A percentile compares a stretch with the other conserved stretches of the same genome.
phyloP scores from a whole-genome alignment of 1,140 invertebrate species.

The Hyposmocoma kahamanoa region DNA sequence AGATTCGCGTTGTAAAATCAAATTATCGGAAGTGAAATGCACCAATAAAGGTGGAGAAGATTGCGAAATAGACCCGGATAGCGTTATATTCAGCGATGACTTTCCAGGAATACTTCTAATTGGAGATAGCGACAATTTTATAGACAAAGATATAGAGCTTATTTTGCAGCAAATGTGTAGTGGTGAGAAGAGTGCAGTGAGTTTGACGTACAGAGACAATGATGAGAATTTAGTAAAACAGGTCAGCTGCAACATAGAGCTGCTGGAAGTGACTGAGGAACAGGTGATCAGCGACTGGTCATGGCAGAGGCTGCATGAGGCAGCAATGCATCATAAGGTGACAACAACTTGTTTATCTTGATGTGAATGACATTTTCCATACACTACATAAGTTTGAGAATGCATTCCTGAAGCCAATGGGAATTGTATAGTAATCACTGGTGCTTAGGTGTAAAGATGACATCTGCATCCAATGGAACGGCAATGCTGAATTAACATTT shows the following conservation, averaged over 20 bases:
- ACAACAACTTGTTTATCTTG: too few relatives aligned
- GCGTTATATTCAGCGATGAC: conserved; percentile 36
- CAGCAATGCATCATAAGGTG: conserved; percentile 48
- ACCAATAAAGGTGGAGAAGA: conserved; percentile 23
- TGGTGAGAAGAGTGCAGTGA: conserved; percentile 37
- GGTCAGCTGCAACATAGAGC: conserved; percentile 43
- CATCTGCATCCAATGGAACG: too few relatives aligned
- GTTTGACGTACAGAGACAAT: conserved; percentile 40
- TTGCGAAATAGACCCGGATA: conserved; percentile 41
- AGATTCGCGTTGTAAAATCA: conserved; percentile 54
- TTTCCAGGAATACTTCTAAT: conserved; percentile 60
- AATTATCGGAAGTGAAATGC: conserved; percentile 34
- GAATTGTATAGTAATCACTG: too few relatives aligned
- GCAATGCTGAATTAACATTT: too few relatives aligned
- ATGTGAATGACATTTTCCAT: too few relatives aligned
- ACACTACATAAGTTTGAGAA: too few relatives aligned
- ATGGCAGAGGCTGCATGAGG: conserved; percentile 46
- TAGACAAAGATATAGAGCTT: conserved; percentile 56
- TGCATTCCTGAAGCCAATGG: too few relatives aligned
- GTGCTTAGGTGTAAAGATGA: too few relatives aligned
- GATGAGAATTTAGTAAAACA: conserved; percentile 32
- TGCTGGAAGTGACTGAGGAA: conserved; percentile 54
- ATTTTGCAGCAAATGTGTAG: conserved; percentile 56
- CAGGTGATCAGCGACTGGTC: conserved; percentile 60
- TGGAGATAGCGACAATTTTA: conserved; percentile 46